Percentiles rank a stretch among this genome's conserved stretches.
Evolutionary conservation across 2,888 invertebrate species (phyloP).

Genomic region (Osmoderma eremita): DNA sequence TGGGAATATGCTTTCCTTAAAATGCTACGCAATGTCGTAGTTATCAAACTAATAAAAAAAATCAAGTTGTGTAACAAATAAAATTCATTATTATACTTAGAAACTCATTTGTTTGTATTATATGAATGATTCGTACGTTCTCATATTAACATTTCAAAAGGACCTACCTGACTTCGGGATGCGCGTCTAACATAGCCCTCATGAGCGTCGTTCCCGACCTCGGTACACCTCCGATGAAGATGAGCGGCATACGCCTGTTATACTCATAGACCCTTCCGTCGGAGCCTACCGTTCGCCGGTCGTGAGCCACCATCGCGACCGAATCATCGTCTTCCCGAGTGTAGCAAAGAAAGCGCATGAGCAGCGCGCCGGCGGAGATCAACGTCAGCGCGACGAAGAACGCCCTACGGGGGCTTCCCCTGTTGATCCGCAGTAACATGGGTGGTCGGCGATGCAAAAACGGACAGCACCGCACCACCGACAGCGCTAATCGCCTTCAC

Average conservation of each 20-base stretch:
- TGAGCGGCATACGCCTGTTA: constrained; percentile 90
- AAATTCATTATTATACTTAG: no score
- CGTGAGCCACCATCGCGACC: constrained; percentile 51
- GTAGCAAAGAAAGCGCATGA: constrained; percentile 56
- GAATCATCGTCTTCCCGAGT: constrained; percentile 25
- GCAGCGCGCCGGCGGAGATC: constrained; percentile 60
- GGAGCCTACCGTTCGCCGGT: constrained; percentile 73
- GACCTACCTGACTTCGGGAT: constrained; percentile 87
- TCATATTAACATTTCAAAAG: not conserved
- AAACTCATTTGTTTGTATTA: no score
- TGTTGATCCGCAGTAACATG: constrained; percentile 36
- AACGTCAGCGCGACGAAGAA: constrained; percentile 61
- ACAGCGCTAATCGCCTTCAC: constrained; percentile 15
- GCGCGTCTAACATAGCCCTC: constrained; percentile 98
- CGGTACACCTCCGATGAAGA: constrained; percentile 98
- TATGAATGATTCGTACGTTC: not conserved
- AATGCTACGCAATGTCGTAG: no score
- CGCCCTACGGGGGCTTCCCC: constrained; percentile 61
- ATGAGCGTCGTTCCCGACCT: constrained; percentile 97
- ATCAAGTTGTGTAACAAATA: no score
- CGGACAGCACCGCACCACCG: constrained; percentile 19
- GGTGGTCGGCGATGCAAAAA: constrained; percentile 21
- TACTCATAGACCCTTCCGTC: constrained; percentile 77
- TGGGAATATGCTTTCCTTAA: no score
- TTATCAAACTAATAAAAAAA: no score